phyloP scores from a whole-genome alignment of 1,140 invertebrate species.

The Heliconius nattereri region DNA sequence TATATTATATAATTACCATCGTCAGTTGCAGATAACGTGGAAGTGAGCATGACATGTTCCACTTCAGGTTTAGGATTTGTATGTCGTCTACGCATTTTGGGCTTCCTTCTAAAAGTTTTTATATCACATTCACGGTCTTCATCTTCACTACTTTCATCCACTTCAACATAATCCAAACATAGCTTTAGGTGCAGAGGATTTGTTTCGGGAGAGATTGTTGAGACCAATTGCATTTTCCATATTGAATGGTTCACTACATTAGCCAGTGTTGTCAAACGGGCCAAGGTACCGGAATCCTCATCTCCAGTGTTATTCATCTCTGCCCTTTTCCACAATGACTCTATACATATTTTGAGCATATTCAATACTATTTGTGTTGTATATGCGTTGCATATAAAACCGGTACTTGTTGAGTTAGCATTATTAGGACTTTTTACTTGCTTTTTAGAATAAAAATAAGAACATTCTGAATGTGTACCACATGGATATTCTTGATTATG shows the following conservation, averaged over 20 bases:
- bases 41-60: constrained; percentile 68
- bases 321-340: constrained; percentile 58
- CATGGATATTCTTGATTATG: constrained; percentile 66
- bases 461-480: constrained; percentile 77
- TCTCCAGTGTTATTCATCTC: constrained; percentile 47
- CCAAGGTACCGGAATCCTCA: constrained; percentile 45
- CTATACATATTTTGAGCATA: constrained; percentile 73
- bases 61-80: constrained; percentile 64
- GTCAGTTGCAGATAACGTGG: constrained; percentile 67
- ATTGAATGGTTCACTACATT: constrained; percentile 75
- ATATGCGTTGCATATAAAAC: constrained; percentile 75
- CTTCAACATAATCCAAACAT: constrained; percentile 74
- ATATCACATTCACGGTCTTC: constrained; percentile 62
- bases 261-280: constrained; percentile 60
- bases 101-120: constrained; percentile 63
- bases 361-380: constrained; percentile 73
- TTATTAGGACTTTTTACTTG: constrained; percentile 59
- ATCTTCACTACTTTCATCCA: constrained; percentile 74
- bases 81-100: constrained; percentile 62
- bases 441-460: constrained; percentile 78
- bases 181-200: constrained; percentile 65
- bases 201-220: constrained; percentile 70
- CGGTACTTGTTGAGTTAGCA: constrained; percentile 52
- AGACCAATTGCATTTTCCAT: constrained; percentile 77
- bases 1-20: constrained; percentile 52